Base-by-base conservation (phyloP, 2,888 invertebrate genomes). In the Drosophila nr. medialis region DNA sequence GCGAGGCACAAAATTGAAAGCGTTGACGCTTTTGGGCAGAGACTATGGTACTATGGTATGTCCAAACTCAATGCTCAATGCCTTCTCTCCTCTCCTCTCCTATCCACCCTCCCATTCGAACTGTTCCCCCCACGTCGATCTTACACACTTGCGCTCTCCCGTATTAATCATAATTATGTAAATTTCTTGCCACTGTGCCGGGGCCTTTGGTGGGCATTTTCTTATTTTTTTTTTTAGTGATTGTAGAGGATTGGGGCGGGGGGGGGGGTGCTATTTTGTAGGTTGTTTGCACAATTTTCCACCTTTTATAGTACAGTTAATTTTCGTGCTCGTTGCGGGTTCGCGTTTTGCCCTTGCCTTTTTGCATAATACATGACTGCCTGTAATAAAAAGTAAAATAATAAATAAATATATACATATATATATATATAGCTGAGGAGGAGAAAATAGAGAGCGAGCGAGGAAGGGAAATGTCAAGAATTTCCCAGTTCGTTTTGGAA, bases 101-200 rank as follows among this genome's bases (percentile, higher is more conserved):
- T 15, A 21, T 48, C 10, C n/a, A 0, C 36, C 15, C 5, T 24
- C 13, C 32, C 32, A 10, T 32, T 10, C 32, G 11, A 32, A 32
- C 10, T 4, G 32, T 11, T 7, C 34, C 18, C n/a, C 10, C 10
- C n/a, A 40, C 24, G 34, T 34, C n/a, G 34, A 42, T 42, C 62
- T 15, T 54, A 56, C 68, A 67, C 51, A 68, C 51, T 68, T 63
- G 56, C 63, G 61, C 53, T 55, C 58, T 68, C 55, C 59, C 74
- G 81, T 81, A 89, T 90, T 90, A 91, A 90, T 91, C 90, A 90
- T 90, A 91, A 90, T 91, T 91, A 91, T 91, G 90, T 81, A 87
- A 90, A 90, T 90, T 80, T 73, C 48, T 74, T 56, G 75, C 77
- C 68, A 77, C 72, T 77, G 66, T 76, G 62, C 50, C 58, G 65